Evolutionary conservation across 1,140 invertebrate genomes (phyloP).

Genomic region (Chlorops oryzae): DNA sequence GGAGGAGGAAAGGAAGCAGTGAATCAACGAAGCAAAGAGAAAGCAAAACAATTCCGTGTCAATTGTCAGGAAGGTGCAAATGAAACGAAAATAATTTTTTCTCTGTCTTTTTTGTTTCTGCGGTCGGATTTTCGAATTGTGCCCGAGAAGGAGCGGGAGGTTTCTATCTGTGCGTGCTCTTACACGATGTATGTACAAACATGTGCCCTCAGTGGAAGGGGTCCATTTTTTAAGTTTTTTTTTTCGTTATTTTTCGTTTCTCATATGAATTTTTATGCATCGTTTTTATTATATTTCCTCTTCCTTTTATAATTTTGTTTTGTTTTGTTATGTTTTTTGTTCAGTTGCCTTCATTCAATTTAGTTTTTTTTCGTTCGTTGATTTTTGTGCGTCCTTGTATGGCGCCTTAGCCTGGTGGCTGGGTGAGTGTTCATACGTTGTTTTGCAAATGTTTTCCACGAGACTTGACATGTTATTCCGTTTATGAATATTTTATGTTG

Average conservation of each 20-base stretch:
- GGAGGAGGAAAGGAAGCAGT: not conserved
- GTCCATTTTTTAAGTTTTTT: too few species aligned
- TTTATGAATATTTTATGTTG: too few species aligned
- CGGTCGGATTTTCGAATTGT: too few species aligned
- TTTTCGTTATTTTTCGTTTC: slow-evolving; percentile 16
- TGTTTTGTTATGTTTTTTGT: not conserved
- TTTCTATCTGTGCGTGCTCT: too few species aligned
- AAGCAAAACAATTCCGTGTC: slow-evolving; percentile 34
- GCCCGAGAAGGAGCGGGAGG: too few species aligned
- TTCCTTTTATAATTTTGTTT: not conserved
- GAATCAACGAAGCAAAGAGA: slow-evolving; percentile 8
- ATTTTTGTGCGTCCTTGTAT: not conserved
- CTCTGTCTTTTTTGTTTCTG: too few species aligned
- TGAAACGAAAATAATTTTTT: slow-evolving; percentile 48
- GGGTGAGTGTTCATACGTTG: too few species aligned
- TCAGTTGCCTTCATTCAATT: not conserved
- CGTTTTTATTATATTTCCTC: not conserved
- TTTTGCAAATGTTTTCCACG: too few species aligned
- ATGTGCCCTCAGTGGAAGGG: too few species aligned
- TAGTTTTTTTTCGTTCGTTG: not conserved
- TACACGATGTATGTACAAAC: too few species aligned
- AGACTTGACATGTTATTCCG: too few species aligned
- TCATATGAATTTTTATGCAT: slow-evolving; percentile 2
- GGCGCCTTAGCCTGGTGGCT: too few species aligned
- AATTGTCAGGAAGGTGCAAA: slow-evolving; percentile 47